Evolutionary conservation across 2,888 invertebrate species (phyloP), one percentile per base, ranked within the genome.

Genomic region (Latheticus oryzae): DNA sequence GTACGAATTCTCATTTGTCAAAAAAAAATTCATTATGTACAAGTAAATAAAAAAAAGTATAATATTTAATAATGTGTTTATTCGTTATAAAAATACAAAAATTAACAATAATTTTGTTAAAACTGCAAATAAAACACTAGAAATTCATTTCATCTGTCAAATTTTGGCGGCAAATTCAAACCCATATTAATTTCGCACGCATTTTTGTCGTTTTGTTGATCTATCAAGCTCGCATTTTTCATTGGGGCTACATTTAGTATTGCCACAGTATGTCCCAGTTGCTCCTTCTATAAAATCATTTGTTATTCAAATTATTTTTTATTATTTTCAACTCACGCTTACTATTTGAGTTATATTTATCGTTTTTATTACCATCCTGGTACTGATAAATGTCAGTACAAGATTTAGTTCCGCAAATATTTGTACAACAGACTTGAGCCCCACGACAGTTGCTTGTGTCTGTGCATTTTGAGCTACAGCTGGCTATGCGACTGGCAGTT

Each of bases 211-310:
- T 72, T 87, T 88, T 16, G 87, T 87, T 45, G 74, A 67, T 9
- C 84, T 82, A 70, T 90, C 89, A 62, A 81, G 77, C 68, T 85
- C 84, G 76, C 90, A 90, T 60, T 87, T 87, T 73, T 90, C 87
- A 60, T 81, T 84, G 0, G 85, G 72, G 67, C 81, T 83, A 70
- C 90, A 90, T 74, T 87, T 89, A 5, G 84, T 82, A 68, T 88
- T 88, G 67, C 85, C 87, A 67, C 90, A 90, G 70, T 86, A 87
- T 1, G 82, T 76, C 0, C 87, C 86, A 1, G 83, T 73, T 1
- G 79, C 81, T 9, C 78, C 79, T 78, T 80, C 72, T 80, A 58
- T 35, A 71, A 73, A 54, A 56, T 28, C 33, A 37, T 19, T 43
- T 19, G 9, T 13, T 13, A 16, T 32, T 19, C 32, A 9, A 1